These are phyloP conservation scores for Athalia circularis DNA, from an alignment of 2,888 invertebrate species.

Conservation along the genomic window DNA sequence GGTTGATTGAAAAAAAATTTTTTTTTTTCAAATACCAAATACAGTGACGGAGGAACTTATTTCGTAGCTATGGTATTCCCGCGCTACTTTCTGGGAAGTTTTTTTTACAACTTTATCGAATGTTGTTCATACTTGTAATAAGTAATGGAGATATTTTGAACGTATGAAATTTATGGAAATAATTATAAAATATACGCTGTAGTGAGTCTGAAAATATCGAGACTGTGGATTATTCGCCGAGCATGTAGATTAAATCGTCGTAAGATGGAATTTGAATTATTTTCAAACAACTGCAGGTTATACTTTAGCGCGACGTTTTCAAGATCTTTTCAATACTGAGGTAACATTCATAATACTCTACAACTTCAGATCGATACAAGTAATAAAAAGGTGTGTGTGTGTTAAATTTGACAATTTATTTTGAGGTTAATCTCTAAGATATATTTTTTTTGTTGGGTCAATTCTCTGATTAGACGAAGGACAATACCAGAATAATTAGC, in stretches of 20 bases:
- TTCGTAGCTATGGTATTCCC: background rate
- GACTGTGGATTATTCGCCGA: background rate
- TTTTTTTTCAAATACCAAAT: too few relatives aligned
- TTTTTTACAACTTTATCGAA: too few relatives aligned
- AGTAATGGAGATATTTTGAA: too few relatives aligned
- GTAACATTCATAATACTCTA: background rate
- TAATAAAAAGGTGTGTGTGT: background rate
- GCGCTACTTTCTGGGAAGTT: slow-evolving; percentile 8
- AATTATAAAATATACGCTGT: too few relatives aligned
- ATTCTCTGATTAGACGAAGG: too few relatives aligned
- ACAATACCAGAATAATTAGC: slow-evolving; percentile 15
- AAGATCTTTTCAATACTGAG: background rate
- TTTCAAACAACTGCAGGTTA: background rate
- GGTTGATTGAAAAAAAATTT: background rate
- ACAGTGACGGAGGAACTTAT: slow-evolving; percentile 10
- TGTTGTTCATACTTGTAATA: too few relatives aligned
- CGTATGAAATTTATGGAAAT: too few relatives aligned
- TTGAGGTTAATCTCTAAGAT: background rate
- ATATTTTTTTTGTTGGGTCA: too few relatives aligned
- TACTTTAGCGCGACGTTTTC: background rate
- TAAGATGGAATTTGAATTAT: slow-evolving; percentile 4
- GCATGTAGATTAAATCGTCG: background rate
- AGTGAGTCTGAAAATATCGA: slow-evolving; percentile 8
- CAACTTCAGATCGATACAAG: background rate
- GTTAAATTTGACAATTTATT: background rate